These are phyloP conservation scores for Perca schrenkii DNA, from an alignment of 2,113 vertebrate genomes.

Conservation along the genomic window DNA sequence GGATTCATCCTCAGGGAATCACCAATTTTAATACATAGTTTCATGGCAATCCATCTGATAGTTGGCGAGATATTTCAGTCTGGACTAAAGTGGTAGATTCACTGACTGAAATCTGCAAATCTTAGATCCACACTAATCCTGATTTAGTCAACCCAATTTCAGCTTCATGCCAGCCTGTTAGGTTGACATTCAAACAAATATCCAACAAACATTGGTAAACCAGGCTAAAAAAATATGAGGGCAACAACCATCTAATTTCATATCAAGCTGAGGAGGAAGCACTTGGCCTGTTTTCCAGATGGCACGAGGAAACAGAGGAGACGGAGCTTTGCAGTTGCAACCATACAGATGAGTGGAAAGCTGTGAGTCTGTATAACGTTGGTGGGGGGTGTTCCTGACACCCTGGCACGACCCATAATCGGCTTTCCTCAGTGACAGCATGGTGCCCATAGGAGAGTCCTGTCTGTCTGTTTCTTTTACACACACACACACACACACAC, in stretches of 20 bases:
- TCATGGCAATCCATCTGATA: neutral
- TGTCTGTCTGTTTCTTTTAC: constrained; percentile 39
- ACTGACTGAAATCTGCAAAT: neutral
- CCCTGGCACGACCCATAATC: constrained; percentile 76
- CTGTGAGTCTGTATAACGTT: constrained; percentile 64
- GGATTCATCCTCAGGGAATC: neutral
- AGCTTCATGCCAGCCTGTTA: neutral
- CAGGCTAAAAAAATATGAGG: constrained; percentile 25
- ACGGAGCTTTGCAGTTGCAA: constrained; percentile 41
- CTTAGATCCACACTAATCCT: neutral
- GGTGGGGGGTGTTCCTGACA: constrained; percentile 74
- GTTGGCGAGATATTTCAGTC: neutral
- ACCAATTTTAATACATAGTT: neutral
- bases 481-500: constrained; percentile 29
- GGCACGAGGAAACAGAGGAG: constrained; percentile 54
- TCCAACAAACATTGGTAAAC: constrained; percentile 44
- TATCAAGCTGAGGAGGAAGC: constrained; percentile 60
- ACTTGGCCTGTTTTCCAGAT: constrained; percentile 64
- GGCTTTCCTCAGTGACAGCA: constrained; percentile 73
- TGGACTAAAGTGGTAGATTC: neutral
- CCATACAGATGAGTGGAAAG: constrained; percentile 71
- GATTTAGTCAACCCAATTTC: neutral
- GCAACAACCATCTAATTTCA: constrained; percentile 57
- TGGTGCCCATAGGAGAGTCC: constrained; percentile 63
- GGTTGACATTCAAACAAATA: constrained; percentile 16